Percentiles rank a stretch among this genome's conserved stretches.
Conservation (phyloP, 2,888 invertebrate genomes). For the Luperina testacea region DNA sequence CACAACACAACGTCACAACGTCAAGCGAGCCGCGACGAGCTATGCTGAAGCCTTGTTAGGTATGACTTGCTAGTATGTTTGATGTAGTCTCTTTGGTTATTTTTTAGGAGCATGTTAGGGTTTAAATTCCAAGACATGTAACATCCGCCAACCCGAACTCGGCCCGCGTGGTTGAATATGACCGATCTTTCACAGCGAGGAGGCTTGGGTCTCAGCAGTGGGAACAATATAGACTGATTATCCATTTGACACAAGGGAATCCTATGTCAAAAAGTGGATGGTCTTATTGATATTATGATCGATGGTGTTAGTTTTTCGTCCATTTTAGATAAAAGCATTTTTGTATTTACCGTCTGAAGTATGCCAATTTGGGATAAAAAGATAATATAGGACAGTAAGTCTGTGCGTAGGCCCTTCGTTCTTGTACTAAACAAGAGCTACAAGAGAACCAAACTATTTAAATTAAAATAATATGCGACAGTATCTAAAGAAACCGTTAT, state of each 20-base stretch:
- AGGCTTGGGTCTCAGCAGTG: no score
- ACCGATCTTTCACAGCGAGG: no score
- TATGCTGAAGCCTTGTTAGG: conserved; percentile 36
- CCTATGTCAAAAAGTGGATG: background rate
- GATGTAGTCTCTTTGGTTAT: conserved; percentile 37
- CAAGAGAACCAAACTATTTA: background rate
- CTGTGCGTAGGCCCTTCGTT: background rate
- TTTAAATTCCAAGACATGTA: background rate
- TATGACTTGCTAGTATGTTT: background rate
- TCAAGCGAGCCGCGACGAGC: conserved; percentile 49
- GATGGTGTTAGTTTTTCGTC: conserved; percentile 3
- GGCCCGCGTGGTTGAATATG: no score
- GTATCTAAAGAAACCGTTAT: background rate
- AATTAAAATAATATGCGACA: background rate
- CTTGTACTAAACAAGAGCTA: background rate
- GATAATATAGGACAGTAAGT: background rate
- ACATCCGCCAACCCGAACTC: no score
- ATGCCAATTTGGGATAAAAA: background rate
- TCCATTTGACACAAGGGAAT: background rate
- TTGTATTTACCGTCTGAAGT: background rate
- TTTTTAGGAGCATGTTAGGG: background rate
- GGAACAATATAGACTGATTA: background rate
- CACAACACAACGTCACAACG: conserved; percentile 66
- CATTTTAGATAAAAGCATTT: conserved; percentile 16
- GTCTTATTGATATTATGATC: background rate